Conservation (phyloP, 2,797 vertebrate species). For the Fringilla coelebs region DNA sequence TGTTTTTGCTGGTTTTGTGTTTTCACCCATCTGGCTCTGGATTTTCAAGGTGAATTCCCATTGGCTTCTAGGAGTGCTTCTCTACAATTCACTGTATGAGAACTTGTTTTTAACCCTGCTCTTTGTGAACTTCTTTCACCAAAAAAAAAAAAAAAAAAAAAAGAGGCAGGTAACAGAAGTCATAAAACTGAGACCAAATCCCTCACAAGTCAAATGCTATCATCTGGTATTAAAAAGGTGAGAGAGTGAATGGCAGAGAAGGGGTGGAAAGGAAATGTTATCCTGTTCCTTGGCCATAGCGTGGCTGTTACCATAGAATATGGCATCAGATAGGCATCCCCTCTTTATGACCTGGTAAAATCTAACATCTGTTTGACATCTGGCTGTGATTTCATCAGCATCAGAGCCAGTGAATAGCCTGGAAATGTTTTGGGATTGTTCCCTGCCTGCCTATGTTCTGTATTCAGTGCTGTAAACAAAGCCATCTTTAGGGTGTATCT, state of each 20-base stretch:
- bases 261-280: background rate
- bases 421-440: background rate
- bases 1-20: background rate
- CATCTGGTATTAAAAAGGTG: background rate
- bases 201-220: fast-evolving
- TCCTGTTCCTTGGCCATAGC: background rate
- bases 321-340: background rate
- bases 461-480: constrained; percentile 14
- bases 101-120: background rate
- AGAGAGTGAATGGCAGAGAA: background rate
- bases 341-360: background rate
- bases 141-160: background rate
- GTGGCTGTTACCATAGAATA: background rate
- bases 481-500: background rate
- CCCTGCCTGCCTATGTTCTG: background rate
- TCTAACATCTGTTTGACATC: constrained; percentile 35
- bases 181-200: background rate
- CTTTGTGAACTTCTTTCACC: background rate
- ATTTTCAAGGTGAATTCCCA: background rate
- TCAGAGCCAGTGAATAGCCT: background rate
- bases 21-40: background rate
- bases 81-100: background rate
- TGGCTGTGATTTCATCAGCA: constrained; percentile 14
- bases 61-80: background rate
- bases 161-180: background rate